Conservation (phyloP, 2,797 vertebrate genomes). For the Adrianichthys oophorus region DNA sequence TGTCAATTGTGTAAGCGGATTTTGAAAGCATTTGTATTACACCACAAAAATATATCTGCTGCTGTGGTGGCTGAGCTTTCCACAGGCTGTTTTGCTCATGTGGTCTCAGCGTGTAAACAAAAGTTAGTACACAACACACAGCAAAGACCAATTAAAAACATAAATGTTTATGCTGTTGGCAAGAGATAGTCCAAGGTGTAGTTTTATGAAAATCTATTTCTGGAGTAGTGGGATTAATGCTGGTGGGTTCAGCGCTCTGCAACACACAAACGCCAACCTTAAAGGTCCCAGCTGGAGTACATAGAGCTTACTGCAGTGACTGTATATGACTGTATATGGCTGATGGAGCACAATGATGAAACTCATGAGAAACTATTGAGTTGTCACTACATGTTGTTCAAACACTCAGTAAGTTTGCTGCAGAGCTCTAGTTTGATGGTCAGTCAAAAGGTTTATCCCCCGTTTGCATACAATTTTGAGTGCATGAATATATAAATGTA, state of each 20-base stretch:
- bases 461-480: too few species aligned
- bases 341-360: too few species aligned
- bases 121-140: conserved; percentile 14
- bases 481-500: too few species aligned
- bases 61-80: conserved; percentile 33
- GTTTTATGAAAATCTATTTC: not conserved
- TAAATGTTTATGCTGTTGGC: not conserved
- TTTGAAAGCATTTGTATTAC: conserved; percentile 33
- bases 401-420: too few species aligned
- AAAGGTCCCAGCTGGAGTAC: too few species aligned
- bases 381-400: too few species aligned
- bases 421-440: too few species aligned
- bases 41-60: conserved; percentile 32
- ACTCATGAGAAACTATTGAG: too few species aligned
- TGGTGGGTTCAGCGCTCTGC: not conserved
- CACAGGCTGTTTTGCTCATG: conserved; percentile 49
- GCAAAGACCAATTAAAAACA: conserved; percentile 5
- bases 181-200: not conserved
- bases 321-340: too few species aligned
- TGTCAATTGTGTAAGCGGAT: conserved; percentile 47
- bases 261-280: too few species aligned
- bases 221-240: not conserved
- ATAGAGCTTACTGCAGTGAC: too few species aligned
- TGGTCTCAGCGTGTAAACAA: conserved; percentile 35
- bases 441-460: too few species aligned